Evolutionary conservation across 2,113 vertebrate genomes (phyloP), one percentile per base, ranked within the genome.

Genomic region (Bufo bufo): DNA sequence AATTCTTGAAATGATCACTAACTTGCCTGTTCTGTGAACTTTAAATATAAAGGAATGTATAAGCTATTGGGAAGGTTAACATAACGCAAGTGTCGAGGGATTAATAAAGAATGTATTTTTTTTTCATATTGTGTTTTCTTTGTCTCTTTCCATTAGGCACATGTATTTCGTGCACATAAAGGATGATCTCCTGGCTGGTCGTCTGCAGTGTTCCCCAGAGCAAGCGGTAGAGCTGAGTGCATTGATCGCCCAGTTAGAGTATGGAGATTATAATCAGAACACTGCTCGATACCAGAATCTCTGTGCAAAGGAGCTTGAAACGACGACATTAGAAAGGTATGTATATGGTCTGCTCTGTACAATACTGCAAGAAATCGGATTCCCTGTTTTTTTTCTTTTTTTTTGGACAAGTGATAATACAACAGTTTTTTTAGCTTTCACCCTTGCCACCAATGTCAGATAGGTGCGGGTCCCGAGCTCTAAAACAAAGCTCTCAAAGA

Each of bases 231-330:
- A 97, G 91, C 96, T 99, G 85, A 97, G 97, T 4, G 96, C 97
- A 0, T 94, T 99, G 49, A 90, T 99, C 93, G 98, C 98, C 6
- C 98, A 99, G 92, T 96, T 96, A 4, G 97, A 99, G 91, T 99
- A 97, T 33, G 98, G 98, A 2, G 97, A 99, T 93, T 99, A 99
- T 92, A 98, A 98, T 91, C 98, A 98, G 93, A 99, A 99, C 93
- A 99, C 98, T 0, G 98, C 98, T 89, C 97, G 96, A 92, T 99
- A 97, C 17, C 96, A 97, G 0, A 96, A 98, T 52, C 89, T 99
- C 79, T 98, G 97, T 89, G 92, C 96, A 2, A 97, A 96, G 91
- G 97, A 99, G 71, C 97, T 97, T 79, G 95, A 93, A 90, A 93
- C 94, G 0, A 87, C 93, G 2, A 63, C 92, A 82, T 85, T 95